Conservation (phyloP, 2,113 vertebrate genomes). For the Hassar affinis region DNA sequence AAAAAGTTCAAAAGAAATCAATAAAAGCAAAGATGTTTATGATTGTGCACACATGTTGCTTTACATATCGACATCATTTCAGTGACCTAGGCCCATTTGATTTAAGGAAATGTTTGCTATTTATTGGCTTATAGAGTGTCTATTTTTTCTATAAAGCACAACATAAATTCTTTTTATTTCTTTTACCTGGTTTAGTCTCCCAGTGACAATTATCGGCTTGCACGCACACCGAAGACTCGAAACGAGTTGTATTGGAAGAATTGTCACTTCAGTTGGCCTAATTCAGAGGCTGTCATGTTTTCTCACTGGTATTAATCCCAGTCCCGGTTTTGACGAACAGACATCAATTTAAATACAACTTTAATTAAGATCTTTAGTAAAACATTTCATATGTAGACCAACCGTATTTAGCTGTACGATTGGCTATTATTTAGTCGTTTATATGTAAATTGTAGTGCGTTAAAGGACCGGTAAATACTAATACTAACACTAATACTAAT, state of each 20-base stretch:
- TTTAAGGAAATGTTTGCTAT: neutral
- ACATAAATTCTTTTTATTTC: neutral
- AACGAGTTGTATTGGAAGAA: neutral
- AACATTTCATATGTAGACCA: neutral
- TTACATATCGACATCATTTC: neutral
- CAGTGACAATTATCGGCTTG: neutral
- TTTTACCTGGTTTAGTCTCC: neutral
- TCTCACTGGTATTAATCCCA: neutral
- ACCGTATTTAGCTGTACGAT: neutral
- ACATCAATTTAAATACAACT: no score
- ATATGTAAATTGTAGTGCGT: neutral
- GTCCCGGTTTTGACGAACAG: neutral
- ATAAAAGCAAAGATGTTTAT: constrained; percentile 9
- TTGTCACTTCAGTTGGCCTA: no score
- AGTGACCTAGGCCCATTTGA: no score
- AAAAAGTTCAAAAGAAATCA: neutral
- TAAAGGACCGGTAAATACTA: neutral
- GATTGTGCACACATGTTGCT: constrained; percentile 13
- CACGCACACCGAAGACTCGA: neutral
- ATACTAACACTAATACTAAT: neutral
- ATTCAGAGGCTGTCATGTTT: neutral
- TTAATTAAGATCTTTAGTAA: neutral
- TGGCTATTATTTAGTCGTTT: neutral
- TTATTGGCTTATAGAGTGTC: no score
- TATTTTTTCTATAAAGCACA: neutral